Base-by-base conservation (phyloP, 2,888 invertebrate species). In the Pachymerium ferrugineum region DNA sequence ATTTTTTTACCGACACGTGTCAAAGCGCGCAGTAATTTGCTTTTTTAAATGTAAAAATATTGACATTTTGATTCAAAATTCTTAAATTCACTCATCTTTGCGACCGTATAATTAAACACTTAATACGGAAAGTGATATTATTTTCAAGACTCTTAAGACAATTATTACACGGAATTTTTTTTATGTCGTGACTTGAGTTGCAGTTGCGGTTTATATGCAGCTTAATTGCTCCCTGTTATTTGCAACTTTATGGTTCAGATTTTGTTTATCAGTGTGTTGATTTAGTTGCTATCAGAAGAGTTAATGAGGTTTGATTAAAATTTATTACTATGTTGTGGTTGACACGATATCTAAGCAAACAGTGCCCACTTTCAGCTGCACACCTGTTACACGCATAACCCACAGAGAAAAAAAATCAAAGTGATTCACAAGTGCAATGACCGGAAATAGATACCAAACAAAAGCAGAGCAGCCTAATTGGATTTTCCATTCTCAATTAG, bases 171-270 rank as follows among this genome's bases (percentile, higher is more conserved):
- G n/a, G n/a, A n/a, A n/a, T n/a, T n/a, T n/a, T n/a, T n/a, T n/a
- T n/a, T n/a, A n/a, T n/a, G n/a, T n/a, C n/a, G n/a, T n/a, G n/a
- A n/a, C n/a, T n/a, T n/a, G n/a, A n/a, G n/a, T n/a, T n/a, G n/a
- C n/a, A n/a, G n/a, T n/a, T n/a, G n/a, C n/a, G n/a, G n/a, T n/a
- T n/a, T n/a, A n/a, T n/a, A n/a, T n/a, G n/a, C n/a, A n/a, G n/a
- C n/a, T n/a, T n/a, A n/a, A n/a, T n/a, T n/a, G n/a, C n/a, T n/a
- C n/a, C n/a, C n/a, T n/a, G n/a, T n/a, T n/a, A n/a, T n/a, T n/a
- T n/a, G n/a, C n/a, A n/a, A n/a, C n/a, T 42, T 47, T 42, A 47
- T 47, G 47, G 6, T 47, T 47, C 47, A 47, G 47, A 47, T 47
- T 47, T 47, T 47, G 47, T 47, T 47, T 16, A 47, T 47, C 47